A percentile compares a stretch with the other conserved stretches of the same genome.
Conservation (phyloP, 2,888 invertebrate genomes). For the Dromius quadrimaculatus region DNA sequence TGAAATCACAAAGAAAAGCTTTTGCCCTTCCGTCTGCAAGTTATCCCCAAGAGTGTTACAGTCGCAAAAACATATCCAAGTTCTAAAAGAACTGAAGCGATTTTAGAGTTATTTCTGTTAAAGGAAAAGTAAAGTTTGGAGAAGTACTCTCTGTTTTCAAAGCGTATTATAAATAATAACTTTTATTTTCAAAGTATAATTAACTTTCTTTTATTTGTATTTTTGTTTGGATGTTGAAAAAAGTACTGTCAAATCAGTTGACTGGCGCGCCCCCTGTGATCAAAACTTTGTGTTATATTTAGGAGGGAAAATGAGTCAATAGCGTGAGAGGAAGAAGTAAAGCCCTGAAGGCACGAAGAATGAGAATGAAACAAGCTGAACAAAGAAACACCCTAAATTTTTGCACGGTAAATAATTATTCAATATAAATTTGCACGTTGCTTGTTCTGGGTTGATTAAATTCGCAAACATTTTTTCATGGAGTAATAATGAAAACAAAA, state of each 20-base stretch:
- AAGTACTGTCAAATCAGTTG: constrained; percentile 31
- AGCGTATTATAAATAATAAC: constrained; percentile 44
- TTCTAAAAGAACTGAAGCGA: constrained; percentile 26
- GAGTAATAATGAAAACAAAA: too few species aligned
- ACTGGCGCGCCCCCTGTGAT: constrained; percentile 15
- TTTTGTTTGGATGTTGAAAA: constrained; percentile 26
- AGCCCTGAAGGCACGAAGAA: neutral
- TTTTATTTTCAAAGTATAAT: constrained; percentile 32
- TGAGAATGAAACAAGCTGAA: neutral
- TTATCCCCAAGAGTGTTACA: constrained; percentile 17
- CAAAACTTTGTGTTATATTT: constrained; percentile 31
- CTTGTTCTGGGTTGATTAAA: constrained; percentile 7
- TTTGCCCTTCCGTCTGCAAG: constrained; percentile 20
- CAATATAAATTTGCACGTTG: constrained; percentile 15
- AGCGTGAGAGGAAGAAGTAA: constrained; percentile 16
- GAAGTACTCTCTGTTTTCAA: constrained; percentile 40
- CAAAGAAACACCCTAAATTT: constrained; percentile 1
- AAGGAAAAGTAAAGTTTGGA: constrained; percentile 36
- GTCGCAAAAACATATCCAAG: constrained; percentile 33
- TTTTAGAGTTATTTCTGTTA: constrained; percentile 32
- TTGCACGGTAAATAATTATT: constrained; percentile 38
- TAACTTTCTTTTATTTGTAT: constrained; percentile 31
- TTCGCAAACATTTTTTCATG: constrained; percentile 14
- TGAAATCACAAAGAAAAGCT: constrained; percentile 27
- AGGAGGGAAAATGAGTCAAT: constrained; percentile 38